A percentile compares a stretch with the other conserved stretches of the same genome.
Evolutionary conservation across 2,888 invertebrate species (phyloP).

Genomic region (Rhodophaea formosa): DNA sequence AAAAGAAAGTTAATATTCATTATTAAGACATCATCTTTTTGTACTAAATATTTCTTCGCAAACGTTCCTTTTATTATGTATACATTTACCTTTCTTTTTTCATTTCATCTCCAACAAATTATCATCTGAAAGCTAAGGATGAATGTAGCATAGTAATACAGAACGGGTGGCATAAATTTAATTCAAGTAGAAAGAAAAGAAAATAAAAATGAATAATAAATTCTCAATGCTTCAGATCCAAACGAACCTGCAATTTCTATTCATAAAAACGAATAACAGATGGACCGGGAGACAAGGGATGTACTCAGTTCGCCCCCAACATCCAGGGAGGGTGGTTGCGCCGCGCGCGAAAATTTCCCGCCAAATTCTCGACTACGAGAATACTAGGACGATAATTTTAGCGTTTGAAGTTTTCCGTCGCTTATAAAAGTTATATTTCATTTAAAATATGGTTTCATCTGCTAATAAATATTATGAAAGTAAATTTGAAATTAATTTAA

Average conservation of each 20-base stretch:
- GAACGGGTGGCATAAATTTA: neutral
- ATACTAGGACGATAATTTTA: constrained; percentile 17
- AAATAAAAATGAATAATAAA: constrained; percentile 6
- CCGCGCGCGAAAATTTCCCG: constrained; percentile 39
- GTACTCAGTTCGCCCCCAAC: constrained; percentile 35
- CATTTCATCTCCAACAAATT: too few relatives aligned
- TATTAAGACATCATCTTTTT: too few relatives aligned
- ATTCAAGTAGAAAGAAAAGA: constrained; percentile 4
- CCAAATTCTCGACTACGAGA: constrained; percentile 41
- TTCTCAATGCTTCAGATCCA: neutral
- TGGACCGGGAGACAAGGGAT: neutral
- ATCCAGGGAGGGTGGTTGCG: constrained; percentile 33
- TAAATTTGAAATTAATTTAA: neutral
- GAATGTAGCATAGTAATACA: neutral
- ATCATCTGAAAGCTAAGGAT: too few relatives aligned
- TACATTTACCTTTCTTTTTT: too few relatives aligned
- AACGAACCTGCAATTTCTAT: constrained; percentile 11
- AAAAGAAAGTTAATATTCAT: too few relatives aligned
- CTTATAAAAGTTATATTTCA: neutral
- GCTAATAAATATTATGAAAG: neutral
- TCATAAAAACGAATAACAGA: constrained; percentile 6
- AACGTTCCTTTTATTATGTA: too few relatives aligned
- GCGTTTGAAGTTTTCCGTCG: constrained; percentile 14
- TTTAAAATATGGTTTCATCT: neutral
- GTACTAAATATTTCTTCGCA: too few relatives aligned